Percentiles rank a stretch among this genome's conserved stretches.
Evolutionary conservation across 2,888 invertebrate species (phyloP).

Genomic region (Agrilus biguttatus): DNA sequence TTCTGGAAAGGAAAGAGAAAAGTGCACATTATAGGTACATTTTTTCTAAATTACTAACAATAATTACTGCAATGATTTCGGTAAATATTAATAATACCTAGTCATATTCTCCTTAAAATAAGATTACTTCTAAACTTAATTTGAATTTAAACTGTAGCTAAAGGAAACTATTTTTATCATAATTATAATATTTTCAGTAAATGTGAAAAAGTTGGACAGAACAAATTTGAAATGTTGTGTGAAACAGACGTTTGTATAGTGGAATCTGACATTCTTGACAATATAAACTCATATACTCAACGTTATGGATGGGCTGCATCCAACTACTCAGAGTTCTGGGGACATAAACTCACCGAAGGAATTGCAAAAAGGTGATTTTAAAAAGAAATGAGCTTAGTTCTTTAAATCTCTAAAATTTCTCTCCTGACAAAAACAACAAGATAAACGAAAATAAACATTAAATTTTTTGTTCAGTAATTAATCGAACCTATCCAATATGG

Average conservation of each 20-base stretch:
- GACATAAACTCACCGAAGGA: conserved; percentile 67
- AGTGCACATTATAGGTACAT: no score
- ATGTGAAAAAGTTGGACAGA: conserved; percentile 32
- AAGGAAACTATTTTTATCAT: no score
- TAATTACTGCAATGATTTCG: no score
- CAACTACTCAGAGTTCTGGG: conserved; percentile 76
- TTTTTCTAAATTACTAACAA: no score
- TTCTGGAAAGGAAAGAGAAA: no score
- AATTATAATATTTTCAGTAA: conserved; percentile 31
- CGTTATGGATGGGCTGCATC: conserved; percentile 59
- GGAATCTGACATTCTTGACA: conserved; percentile 49
- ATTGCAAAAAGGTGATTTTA: conserved; percentile 49
- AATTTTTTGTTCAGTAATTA: no score
- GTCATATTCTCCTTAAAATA: no score
- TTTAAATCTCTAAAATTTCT: neutral
- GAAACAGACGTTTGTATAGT: conserved; percentile 61
- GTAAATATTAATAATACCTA: no score
- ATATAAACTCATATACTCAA: conserved; percentile 43
- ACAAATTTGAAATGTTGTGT: conserved; percentile 43
- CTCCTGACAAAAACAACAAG: neutral
- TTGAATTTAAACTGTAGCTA: no score
- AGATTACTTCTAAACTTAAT: no score
- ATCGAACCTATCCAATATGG: no score
- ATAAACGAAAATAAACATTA: neutral
- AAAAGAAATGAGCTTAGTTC: neutral